Evolutionary conservation across 2,888 invertebrate genomes (phyloP), one percentile per base, ranked within the genome.

Genomic region (Baccha elongata): DNA sequence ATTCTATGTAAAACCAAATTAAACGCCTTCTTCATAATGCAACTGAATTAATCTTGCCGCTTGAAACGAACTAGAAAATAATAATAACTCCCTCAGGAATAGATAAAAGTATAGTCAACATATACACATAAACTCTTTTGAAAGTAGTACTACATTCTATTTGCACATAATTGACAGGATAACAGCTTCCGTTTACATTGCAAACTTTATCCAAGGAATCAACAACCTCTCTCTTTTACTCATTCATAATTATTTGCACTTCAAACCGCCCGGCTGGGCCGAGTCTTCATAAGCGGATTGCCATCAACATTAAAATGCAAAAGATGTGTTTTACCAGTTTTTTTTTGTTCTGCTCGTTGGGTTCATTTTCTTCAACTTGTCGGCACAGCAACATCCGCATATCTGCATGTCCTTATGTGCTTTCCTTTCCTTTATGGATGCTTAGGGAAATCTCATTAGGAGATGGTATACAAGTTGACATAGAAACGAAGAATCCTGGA

Each of bases 361-460:
- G 46, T 13, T 44, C 21, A 26, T 46, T 42, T 81, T 58, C 58
- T 65, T 75, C 60, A 71, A 67, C 55, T 81, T 76, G 71, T 60
- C 81, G 71, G 65, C 60, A 52, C 55, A 48, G 26, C 58, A 76
- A 64, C 78, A 78, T 83, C 78, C 78, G 83, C 44, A 83, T 83
- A 68, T 83, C 78, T 76, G 73, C 50, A 83, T 83, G 44, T 78
- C 72, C 83, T 83, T 83, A 76, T 78, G 72, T 72, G 21, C 50
- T 78, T 55, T 42, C 29, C 7, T 23, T 72, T 72, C 29, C 60
- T 78, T 73, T 83, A 78, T 83, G 60, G 64, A 68, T 73, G 83
- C 83, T 83, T 78, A 62, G 78, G 83, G 83, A 78, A 83, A 83
- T 83, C 83, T 83, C 83, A 78, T 83, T 83, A 83, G 72, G 78